Evolutionary conservation across 2,113 vertebrate genomes (phyloP).

Genomic region (Petroica traversi): DNA sequence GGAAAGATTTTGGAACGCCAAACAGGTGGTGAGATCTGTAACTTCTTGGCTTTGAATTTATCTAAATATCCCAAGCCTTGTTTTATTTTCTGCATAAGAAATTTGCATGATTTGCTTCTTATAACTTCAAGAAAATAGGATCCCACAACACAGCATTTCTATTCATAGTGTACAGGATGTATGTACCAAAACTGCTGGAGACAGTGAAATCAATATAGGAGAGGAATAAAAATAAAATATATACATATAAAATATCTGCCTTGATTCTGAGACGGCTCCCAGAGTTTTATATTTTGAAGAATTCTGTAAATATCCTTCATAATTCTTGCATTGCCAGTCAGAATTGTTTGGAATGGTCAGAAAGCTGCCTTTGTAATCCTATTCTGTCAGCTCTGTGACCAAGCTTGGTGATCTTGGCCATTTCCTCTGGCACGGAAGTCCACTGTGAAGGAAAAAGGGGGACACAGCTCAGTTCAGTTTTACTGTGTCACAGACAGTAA

Average conservation of each 20-base stretch:
- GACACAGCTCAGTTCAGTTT: neutral
- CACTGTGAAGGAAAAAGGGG: neutral
- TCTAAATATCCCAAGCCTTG: neutral
- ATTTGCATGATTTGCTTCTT: neutral
- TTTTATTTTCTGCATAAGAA: neutral
- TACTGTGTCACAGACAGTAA: neutral
- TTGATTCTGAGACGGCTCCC: neutral
- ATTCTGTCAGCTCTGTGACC: neutral
- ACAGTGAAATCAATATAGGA: neutral
- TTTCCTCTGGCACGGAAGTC: neutral
- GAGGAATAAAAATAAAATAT: neutral
- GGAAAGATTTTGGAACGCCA: neutral
- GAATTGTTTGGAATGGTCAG: neutral
- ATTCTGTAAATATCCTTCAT: neutral
- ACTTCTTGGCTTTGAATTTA: neutral
- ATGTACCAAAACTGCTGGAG: neutral
- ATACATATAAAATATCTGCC: too few species aligned
- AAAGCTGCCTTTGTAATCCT: neutral
- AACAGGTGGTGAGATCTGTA: neutral
- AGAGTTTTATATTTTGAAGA: neutral
- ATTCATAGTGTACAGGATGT: neutral
- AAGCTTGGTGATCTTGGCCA: neutral
- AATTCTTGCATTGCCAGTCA: neutral
- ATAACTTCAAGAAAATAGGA: neutral
- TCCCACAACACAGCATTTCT: neutral